Conservation (phyloP, 2,888 invertebrate species). For the Gnatocerus cornutus region DNA sequence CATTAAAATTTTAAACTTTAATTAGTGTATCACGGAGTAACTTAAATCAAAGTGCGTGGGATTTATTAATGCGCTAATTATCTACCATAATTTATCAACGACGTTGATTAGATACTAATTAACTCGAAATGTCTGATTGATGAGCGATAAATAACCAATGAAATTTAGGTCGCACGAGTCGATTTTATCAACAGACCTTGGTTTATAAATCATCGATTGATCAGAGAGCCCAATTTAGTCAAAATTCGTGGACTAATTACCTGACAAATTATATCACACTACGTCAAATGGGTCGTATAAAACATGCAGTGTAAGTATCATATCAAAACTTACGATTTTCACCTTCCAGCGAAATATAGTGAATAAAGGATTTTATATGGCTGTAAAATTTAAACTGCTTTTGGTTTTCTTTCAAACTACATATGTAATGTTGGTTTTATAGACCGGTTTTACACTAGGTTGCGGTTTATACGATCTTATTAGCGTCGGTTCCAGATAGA, state of each 20-base stretch:
- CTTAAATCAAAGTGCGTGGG: too few relatives aligned
- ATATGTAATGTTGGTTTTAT: slow-evolving; percentile 28
- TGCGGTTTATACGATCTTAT: slow-evolving; percentile 18
- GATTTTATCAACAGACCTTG: not conserved
- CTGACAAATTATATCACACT: too few relatives aligned
- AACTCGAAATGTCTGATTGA: slow-evolving; percentile 6
- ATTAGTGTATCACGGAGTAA: too few relatives aligned
- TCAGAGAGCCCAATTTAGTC: not conserved
- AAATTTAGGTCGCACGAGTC: not conserved
- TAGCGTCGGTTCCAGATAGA: not conserved
- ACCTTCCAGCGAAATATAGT: slow-evolving; percentile 2
- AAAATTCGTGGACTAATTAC: not conserved
- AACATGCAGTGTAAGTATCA: slow-evolving; percentile 8
- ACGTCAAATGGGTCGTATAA: not conserved
- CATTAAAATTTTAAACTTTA: too few relatives aligned
- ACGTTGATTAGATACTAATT: slow-evolving; percentile 26
- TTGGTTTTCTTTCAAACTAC: slow-evolving; percentile 29
- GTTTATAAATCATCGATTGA: not conserved
- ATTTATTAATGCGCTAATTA: slow-evolving; percentile 1
- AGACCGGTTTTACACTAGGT: slow-evolving; percentile 14
- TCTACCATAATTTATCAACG: slow-evolving; percentile 1
- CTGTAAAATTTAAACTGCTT: slow-evolving; percentile 32
- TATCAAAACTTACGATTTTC: slow-evolving; percentile 15
- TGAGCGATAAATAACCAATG: slow-evolving; percentile 23
- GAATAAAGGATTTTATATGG: slow-evolving; percentile 28